phyloP scores from a whole-genome alignment of 2,797 vertebrate species.

The Pseudochromis fuscus region DNA sequence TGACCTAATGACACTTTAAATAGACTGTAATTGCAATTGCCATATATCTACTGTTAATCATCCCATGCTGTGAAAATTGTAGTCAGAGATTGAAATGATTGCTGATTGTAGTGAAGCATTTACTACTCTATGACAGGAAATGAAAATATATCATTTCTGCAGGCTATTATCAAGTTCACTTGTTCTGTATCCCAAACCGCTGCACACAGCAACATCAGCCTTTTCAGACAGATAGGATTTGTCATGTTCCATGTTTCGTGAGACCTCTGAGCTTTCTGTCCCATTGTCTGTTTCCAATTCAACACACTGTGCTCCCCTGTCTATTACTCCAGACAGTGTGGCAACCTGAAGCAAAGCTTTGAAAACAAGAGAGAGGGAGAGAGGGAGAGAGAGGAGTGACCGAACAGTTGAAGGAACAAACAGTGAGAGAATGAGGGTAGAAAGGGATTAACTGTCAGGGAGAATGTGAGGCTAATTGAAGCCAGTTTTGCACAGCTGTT shows the following conservation, averaged over 20 bases:
- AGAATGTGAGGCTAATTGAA: slow-evolving; percentile 88
- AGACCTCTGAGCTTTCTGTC: slow-evolving; percentile 62
- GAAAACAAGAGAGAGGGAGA: slow-evolving; percentile 4
- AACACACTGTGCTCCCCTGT: slow-evolving; percentile 57
- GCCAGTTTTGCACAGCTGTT: slow-evolving; percentile 87
- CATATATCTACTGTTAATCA: slow-evolving; percentile 22
- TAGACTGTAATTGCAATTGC: slow-evolving; percentile 35
- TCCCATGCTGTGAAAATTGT: slow-evolving; percentile 14
- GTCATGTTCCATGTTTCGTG: slow-evolving; percentile 72
- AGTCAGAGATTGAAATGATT: slow-evolving; percentile 38
- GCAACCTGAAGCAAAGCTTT: slow-evolving; percentile 67
- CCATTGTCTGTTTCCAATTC: slow-evolving; percentile 74
- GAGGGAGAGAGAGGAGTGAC: slow-evolving; percentile 50
- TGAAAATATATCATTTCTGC: slow-evolving; percentile 49
- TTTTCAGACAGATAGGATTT: slow-evolving; percentile 62
- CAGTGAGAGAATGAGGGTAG: slow-evolving; percentile 68
- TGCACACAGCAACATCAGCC: slow-evolving; percentile 42
- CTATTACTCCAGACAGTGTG: slow-evolving; percentile 73
- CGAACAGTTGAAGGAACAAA: slow-evolving; percentile 69
- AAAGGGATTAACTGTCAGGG: slow-evolving; percentile 85
- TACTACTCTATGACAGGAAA: slow-evolving; percentile 45
- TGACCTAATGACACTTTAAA: slow-evolving; percentile 37
- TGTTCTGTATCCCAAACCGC: slow-evolving; percentile 50
- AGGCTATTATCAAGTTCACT: slow-evolving; percentile 48
- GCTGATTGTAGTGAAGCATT: slow-evolving; percentile 41